Conservation (phyloP, 2,797 vertebrate genomes). For the Gobio occitaniae region DNA sequence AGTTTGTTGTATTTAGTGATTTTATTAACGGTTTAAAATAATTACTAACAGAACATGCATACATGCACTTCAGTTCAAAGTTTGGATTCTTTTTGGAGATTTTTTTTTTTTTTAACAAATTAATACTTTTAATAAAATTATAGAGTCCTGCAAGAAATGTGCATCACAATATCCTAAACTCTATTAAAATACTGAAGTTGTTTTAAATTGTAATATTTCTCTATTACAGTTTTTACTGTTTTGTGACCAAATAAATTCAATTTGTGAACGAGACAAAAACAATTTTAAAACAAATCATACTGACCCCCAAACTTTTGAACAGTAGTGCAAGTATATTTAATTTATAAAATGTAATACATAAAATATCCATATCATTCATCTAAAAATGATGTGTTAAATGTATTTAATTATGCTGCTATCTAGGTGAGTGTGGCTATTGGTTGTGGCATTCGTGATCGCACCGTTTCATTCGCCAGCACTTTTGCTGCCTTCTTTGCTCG, state of each 20-base stretch:
- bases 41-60: too few species aligned
- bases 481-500: slow-evolving; percentile 86
- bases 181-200: neutral
- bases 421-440: slow-evolving; percentile 89
- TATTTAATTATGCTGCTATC: neutral
- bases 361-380: neutral
- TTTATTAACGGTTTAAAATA: neutral
- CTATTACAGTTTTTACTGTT: neutral
- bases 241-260: neutral
- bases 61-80: too few species aligned
- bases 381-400: neutral
- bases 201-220: neutral
- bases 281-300: neutral
- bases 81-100: neutral
- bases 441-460: slow-evolving; percentile 82
- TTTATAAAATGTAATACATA: neutral
- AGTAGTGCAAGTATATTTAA: neutral
- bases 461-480: slow-evolving; percentile 84
- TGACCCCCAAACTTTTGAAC: neutral
- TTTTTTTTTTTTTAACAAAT: neutral
- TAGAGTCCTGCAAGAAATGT: neutral
- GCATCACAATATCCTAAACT: neutral
- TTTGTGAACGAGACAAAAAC: neutral
- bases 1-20: neutral
- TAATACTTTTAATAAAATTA: too few species aligned